phyloP scores from a whole-genome alignment of 2,888 invertebrate species.

The Trachelus tabidus region DNA sequence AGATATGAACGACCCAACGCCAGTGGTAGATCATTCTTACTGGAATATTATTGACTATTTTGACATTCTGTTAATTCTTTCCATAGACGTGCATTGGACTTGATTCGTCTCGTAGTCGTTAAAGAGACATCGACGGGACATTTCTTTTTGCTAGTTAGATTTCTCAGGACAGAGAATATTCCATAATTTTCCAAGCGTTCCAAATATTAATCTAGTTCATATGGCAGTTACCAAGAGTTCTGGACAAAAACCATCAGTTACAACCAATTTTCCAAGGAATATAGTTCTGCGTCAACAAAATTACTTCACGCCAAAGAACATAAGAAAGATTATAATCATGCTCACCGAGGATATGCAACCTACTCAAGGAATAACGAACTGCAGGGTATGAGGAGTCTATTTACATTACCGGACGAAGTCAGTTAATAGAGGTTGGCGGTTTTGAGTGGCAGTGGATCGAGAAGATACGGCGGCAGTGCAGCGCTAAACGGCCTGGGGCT shows the following conservation, averaged over 20 bases:
- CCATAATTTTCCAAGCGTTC: not conserved
- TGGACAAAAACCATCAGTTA: not conserved
- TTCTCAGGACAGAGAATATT: not conserved
- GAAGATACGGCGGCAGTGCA: conserved; percentile 70
- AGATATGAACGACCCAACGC: too few species aligned
- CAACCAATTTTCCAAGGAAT: not conserved
- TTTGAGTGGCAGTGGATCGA: conserved; percentile 62
- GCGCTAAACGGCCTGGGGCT: conserved; percentile 74
- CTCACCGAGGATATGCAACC: not conserved
- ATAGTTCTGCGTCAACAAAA: not conserved
- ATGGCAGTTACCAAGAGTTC: not conserved
- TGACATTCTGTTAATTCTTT: too few species aligned
- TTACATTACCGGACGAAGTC: conserved; percentile 14
- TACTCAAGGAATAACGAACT: not conserved
- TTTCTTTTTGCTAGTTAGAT: not conserved
- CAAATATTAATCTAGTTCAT: not conserved
- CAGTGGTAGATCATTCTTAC: too few species aligned
- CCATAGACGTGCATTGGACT: too few species aligned
- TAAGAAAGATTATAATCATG: not conserved
- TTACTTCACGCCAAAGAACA: not conserved
- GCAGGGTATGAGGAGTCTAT: not conserved
- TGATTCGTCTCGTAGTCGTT: too few species aligned
- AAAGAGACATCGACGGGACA: not conserved
- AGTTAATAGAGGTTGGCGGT: conserved; percentile 63
- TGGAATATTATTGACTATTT: too few species aligned